Conservation (phyloP, 2,797 vertebrate genomes). For the Pipistrellus nathusii region DNA sequence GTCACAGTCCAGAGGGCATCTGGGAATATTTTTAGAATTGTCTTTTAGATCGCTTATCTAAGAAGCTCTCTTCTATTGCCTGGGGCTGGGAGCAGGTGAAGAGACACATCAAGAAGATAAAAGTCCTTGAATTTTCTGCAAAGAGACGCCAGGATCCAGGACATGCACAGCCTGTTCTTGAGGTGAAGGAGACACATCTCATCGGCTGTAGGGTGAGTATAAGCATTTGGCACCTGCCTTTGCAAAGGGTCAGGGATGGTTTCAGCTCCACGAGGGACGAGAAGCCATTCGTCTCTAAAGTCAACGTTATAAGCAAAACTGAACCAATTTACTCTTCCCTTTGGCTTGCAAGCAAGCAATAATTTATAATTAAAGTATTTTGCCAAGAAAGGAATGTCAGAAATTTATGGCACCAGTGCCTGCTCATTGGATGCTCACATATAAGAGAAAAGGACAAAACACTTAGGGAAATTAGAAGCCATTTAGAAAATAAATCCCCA, state of each 20-base stretch:
- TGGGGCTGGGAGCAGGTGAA: not conserved
- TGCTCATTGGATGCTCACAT: conserved; percentile 35
- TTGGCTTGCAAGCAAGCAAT: not conserved
- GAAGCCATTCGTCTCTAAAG: not conserved
- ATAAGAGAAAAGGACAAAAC: conserved; percentile 69
- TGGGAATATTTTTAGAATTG: not conserved
- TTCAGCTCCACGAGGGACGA: rapidly evolving
- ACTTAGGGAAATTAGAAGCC: conserved; percentile 78
- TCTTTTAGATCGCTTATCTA: too few species aligned
- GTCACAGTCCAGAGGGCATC: not conserved
- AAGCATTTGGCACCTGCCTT: not conserved
- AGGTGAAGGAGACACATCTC: not conserved
- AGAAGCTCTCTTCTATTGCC: not conserved
- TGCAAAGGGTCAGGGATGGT: not conserved
- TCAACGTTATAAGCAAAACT: conserved; percentile 10
- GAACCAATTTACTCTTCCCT: conserved; percentile 46
- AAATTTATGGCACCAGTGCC: conserved; percentile 39
- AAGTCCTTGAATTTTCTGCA: not conserved
- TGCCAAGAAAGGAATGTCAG: conserved; percentile 34
- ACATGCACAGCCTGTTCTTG: not conserved
- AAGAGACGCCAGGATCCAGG: not conserved
- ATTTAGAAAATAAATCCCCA: conserved; percentile 74
- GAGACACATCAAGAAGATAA: not conserved
- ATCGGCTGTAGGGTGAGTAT: not conserved
- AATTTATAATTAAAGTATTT: conserved; percentile 68